These are phyloP conservation scores for Aptenodytes patagonicus DNA, from an alignment of 2,113 vertebrate species.

Conservation along the genomic window DNA sequence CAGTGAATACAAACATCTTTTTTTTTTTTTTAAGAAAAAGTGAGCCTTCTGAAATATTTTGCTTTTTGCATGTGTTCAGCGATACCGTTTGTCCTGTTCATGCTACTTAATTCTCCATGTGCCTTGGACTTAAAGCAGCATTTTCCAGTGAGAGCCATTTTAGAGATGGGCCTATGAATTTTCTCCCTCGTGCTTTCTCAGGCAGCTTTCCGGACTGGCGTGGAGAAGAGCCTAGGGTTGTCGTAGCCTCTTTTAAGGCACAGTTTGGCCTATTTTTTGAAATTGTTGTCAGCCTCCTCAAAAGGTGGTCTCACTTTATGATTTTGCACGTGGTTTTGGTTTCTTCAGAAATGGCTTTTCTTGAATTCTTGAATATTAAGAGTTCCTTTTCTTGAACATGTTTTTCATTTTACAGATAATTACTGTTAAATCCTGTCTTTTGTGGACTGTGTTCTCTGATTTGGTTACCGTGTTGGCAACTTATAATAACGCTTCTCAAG, in stretches of 20 bases:
- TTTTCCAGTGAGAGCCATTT: not conserved
- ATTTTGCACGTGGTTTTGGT: not conserved
- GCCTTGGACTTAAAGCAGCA: not conserved
- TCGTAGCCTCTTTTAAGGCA: not conserved
- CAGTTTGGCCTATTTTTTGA: not conserved
- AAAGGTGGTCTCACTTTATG: not conserved
- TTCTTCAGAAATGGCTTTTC: not conserved
- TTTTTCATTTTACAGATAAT: not conserved
- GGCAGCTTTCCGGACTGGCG: not conserved
- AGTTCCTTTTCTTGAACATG: not conserved
- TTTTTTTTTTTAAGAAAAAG: not conserved
- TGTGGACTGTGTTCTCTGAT: not conserved
- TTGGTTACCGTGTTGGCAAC: fast-evolving
- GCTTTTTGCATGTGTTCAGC: not conserved
- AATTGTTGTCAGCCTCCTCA: not conserved
- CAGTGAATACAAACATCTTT: not conserved
- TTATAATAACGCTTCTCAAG: not conserved
- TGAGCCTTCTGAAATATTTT: not conserved
- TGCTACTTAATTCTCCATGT: not conserved
- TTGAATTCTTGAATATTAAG: not conserved
- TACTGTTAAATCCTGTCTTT: not conserved
- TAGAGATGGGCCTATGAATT: not conserved
- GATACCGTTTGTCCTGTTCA: not conserved
- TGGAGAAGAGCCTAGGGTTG: not conserved
- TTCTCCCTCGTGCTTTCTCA: not conserved